These are phyloP conservation scores for Onychomys arenicola DNA, from an alignment of 2,797 vertebrate genomes.

Conservation along the genomic window DNA sequence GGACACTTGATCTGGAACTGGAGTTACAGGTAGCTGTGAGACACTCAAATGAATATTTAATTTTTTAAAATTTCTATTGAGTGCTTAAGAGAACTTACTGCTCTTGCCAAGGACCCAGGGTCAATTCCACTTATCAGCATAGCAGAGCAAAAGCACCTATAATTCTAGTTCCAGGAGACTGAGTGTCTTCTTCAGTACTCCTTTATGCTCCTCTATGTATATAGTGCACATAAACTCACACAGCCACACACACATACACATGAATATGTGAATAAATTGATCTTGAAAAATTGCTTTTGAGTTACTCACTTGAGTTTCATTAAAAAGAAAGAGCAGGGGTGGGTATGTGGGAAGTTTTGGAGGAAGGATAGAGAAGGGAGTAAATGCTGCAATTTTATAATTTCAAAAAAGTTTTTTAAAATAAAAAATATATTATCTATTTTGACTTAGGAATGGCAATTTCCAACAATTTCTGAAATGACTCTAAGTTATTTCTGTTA, in stretches of 20 bases:
- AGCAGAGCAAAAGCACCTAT: background rate
- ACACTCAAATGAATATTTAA: background rate
- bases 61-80: background rate
- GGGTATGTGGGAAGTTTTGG: no score
- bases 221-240: background rate
- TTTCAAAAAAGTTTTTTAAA: background rate
- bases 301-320: background rate
- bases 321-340: background rate
- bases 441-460: background rate
- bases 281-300: background rate
- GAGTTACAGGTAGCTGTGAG: background rate
- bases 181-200: background rate
- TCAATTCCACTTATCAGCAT: background rate
- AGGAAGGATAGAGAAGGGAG: background rate
- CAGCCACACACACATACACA: no score
- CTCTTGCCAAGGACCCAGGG: background rate
- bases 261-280: background rate
- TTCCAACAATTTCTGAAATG: background rate
- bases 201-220: background rate
- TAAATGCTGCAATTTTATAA: background rate
- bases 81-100: background rate
- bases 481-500: background rate
- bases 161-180: background rate
- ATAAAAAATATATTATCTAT: background rate
- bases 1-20: background rate